Evolutionary conservation across 2,113 vertebrate species (phyloP).

Genomic region (Cygnus atratus): DNA sequence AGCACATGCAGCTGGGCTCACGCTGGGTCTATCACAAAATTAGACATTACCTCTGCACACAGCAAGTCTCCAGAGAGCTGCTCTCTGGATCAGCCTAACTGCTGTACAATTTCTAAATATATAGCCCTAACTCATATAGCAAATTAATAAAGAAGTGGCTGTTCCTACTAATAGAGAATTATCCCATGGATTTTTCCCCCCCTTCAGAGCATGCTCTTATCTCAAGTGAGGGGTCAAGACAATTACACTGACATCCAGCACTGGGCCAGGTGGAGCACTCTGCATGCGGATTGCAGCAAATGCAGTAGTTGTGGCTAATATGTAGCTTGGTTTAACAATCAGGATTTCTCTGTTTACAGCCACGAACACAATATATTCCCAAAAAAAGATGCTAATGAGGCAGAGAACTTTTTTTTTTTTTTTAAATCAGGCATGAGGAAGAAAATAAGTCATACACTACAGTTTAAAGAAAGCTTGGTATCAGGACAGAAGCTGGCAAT

Average conservation of each 20-base stretch:
- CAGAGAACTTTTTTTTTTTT: neutral
- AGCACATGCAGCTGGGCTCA: neutral
- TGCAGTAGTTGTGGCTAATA: neutral
- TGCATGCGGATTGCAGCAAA: neutral
- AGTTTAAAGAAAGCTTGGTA: neutral
- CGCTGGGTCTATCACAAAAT: neutral
- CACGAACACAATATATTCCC: neutral
- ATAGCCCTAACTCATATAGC: neutral
- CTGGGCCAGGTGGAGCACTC: neutral
- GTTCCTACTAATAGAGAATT: neutral
- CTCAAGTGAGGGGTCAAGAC: neutral
- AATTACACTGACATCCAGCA: neutral
- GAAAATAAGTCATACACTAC: neutral
- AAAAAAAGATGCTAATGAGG: neutral
- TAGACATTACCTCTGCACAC: neutral
- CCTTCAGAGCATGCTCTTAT: neutral
- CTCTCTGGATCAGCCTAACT: neutral
- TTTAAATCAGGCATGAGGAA: neutral
- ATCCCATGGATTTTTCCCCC: neutral
- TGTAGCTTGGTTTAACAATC: neutral
- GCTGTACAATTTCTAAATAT: neutral
- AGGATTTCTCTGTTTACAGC: neutral
- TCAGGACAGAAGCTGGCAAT: neutral
- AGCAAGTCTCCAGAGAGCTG: neutral
- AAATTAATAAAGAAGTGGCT: neutral